These are phyloP conservation scores for Clavelina lepadiformis DNA, from an alignment of 23 tunicate genomes.

Conservation along the genomic window DNA sequence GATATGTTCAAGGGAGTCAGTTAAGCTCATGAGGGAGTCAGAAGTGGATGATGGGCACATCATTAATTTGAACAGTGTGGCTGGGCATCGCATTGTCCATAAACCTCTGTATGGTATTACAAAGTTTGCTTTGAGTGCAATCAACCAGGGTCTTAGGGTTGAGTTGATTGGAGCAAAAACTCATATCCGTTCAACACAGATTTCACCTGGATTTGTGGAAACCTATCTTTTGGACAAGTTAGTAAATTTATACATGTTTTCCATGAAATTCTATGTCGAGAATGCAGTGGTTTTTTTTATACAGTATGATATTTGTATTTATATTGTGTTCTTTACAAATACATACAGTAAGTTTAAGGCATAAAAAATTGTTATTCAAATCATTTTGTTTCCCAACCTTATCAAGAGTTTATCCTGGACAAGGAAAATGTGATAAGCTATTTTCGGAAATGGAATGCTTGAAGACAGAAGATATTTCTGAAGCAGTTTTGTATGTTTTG, in stretches of 20 bases:
- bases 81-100: slow-evolving; percentile 63
- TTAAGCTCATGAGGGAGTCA: slow-evolving; percentile 32
- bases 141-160: slow-evolving; percentile 43
- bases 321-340: too few relatives aligned
- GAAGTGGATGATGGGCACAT: slow-evolving; percentile 58
- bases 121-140: slow-evolving; percentile 54
- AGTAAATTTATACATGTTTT: too few relatives aligned
- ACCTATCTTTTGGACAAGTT: slow-evolving; percentile 36
- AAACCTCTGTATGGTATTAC: slow-evolving; percentile 48
- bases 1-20: slow-evolving; percentile 37
- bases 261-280: too few relatives aligned
- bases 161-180: slow-evolving; percentile 33
- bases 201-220: slow-evolving; percentile 64
- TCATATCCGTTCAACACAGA: slow-evolving; percentile 53
- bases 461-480: slow-evolving; percentile 37
- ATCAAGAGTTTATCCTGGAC: slow-evolving; percentile 20
- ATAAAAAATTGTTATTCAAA: too few relatives aligned
- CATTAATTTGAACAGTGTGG: slow-evolving; percentile 60
- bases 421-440: slow-evolving; percentile 27
- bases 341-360: too few relatives aligned
- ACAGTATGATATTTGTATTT: too few relatives aligned
- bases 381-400: too few relatives aligned
- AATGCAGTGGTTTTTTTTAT: too few relatives aligned
- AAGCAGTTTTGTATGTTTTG: slow-evolving; percentile 11
- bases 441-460: slow-evolving; percentile 13